Conservation (phyloP, 2,797 vertebrate genomes). For the Rallus crepitans region DNA sequence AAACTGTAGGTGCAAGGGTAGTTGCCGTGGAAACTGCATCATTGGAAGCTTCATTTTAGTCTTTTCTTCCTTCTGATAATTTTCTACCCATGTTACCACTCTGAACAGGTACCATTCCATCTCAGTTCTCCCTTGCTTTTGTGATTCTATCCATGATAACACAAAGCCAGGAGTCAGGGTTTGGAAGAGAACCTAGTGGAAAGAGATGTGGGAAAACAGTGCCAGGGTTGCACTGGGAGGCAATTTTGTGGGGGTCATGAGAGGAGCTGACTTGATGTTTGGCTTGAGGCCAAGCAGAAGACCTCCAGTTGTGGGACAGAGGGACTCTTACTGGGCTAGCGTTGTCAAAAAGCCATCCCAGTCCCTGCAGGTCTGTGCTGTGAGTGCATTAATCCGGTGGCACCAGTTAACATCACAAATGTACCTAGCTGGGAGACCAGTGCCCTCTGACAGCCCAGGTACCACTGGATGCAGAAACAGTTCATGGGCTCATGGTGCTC, state of each 20-base stretch:
- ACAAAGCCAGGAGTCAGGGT: neutral
- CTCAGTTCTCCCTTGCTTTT: neutral
- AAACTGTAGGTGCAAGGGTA: slow-evolving; percentile 50
- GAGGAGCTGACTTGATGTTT: neutral
- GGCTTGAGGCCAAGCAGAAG: neutral
- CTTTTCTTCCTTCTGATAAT: slow-evolving; percentile 14
- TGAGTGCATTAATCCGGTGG: neutral
- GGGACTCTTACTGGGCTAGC: neutral
- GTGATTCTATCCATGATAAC: neutral
- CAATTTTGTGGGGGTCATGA: neutral
- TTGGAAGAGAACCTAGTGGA: neutral
- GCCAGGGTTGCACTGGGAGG: neutral
- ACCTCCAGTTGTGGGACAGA: neutral
- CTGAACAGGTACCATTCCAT: neutral
- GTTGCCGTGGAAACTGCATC: slow-evolving; percentile 59
- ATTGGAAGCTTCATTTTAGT: slow-evolving; percentile 18
- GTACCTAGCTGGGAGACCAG: rapidly evolving
- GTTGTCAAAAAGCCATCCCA: neutral
- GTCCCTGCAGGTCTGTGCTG: neutral
- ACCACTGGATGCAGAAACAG: neutral
- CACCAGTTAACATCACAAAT: rapidly evolving
- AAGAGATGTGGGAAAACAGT: neutral
- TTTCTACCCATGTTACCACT: slow-evolving; percentile 15
- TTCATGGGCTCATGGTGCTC: neutral
- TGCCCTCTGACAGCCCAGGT: neutral